Conservation (phyloP, 2,113 vertebrate genomes). For the Pollachius pollachius region DNA sequence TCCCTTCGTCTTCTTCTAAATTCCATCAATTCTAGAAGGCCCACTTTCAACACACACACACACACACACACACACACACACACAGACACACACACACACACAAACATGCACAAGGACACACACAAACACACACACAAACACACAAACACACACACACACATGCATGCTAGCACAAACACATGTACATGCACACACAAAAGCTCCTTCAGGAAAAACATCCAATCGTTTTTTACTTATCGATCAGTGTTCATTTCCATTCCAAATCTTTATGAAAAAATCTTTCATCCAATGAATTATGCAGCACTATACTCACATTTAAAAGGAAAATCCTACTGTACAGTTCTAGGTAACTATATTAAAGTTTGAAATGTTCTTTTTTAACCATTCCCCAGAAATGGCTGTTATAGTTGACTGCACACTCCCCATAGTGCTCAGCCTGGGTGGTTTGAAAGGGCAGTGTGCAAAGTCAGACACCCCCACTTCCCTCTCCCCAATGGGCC, state of each 20-base stretch:
- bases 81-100: not conserved
- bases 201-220: not conserved
- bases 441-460: slow-evolving; percentile 14
- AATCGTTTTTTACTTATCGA: too few relatives aligned
- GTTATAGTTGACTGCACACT: slow-evolving; percentile 41
- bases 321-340: too few relatives aligned
- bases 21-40: too few relatives aligned
- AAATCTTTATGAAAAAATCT: too few relatives aligned
- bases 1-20: too few relatives aligned
- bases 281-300: too few relatives aligned
- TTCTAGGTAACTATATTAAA: too few relatives aligned
- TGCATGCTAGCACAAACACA: slow-evolving; percentile 15
- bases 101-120: slow-evolving; percentile 14
- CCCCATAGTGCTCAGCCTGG: slow-evolving; percentile 43
- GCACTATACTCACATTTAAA: too few relatives aligned
- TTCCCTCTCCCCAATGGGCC: slow-evolving; percentile 54
- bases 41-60: not conserved
- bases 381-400: slow-evolving; percentile 12
- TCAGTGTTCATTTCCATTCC: too few relatives aligned
- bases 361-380: too few relatives aligned
- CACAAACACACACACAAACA: not conserved
- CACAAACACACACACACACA: slow-evolving; percentile 21
- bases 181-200: too few relatives aligned
- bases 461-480: slow-evolving; percentile 2
- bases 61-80: slow-evolving; percentile 13